Base-by-base conservation (phyloP, 2,113 vertebrate genomes). In the Tricholaema leucomelas region DNA sequence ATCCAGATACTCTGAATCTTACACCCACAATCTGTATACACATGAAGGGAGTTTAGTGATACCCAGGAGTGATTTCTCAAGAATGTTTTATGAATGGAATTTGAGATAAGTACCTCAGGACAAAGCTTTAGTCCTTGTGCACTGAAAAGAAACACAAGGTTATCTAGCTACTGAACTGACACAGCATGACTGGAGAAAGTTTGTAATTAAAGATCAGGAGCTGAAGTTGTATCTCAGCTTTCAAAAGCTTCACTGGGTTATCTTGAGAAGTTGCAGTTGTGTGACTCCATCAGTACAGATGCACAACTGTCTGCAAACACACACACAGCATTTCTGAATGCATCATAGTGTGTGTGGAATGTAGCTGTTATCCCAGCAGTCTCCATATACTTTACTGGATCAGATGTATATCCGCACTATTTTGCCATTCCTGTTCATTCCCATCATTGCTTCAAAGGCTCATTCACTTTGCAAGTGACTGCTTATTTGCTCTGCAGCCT, bases 371-470 rank as follows among this genome's bases (percentile, higher is more conserved):
- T 55, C 70, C 83, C 3, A 3, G 30, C 77, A 88, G 38, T 44
- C 61, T 86, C 50, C 23, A 4, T 63, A 46, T 65, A 24, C 42
- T 87, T 92, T 78, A 33, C 54, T 4, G 3, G 17, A 84, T 63
- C 86, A 94, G 88, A 81, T 88, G 82, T 15, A 54, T 77, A 71
- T 88, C 61, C 59, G 54, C 93, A 95, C 85, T 85, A 90, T 77
- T 90, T 86, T 75, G 65, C 44, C 40, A 54, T 88, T 83, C 10
- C 24, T 60, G 9, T 6, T 85, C 0, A 0, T 69, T 95, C 38
- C 59, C 70, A 65, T 23, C 58, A 10, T 24, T 56, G 14, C 80
- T 88, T 94, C 63, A 88, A 86, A 96, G 65, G 70, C 54, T 36
- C 35, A 15, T 8, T 38, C 1, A 0, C 38, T 84, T 48, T 1